Evolutionary conservation across 2,888 invertebrate species (phyloP), one percentile per base, ranked within the genome.

Genomic region (Actias luna): DNA sequence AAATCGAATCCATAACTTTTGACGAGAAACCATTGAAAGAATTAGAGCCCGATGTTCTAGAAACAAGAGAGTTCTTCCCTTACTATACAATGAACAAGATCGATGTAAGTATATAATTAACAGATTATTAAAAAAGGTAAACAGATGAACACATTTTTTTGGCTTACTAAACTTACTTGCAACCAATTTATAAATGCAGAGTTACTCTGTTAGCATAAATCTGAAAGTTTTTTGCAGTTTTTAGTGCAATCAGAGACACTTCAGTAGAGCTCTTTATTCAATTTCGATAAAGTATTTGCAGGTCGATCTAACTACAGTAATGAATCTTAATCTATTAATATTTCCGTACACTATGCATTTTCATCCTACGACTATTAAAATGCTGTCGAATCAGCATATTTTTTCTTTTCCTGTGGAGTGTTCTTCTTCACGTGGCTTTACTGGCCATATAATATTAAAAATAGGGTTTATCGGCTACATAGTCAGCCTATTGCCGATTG

Each of bases 41-140:
- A 52, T 61, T 71, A 27, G 66, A 70, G 10, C 67, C 75, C 27
- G 72, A 75, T 62, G 59, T 73, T 18, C 27, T 80, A 14, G 65
- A 71, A 59, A 67, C 62, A 0, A 67, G 65, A 58, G 63, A 71
- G 0, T 81, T 81, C 65, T 67, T 78, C n/a, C 77, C 81, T 0
- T 68, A 78, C 65, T 71, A 72, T 22, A 1, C 72, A 0, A 70
- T 69, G 16, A 74, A 75, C 16, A 60, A 66, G 27, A 33, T 76
- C 18, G 67, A 70, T 36, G 80, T 81, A 67, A 70, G 74, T 71
- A 57, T 57, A 33, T 58, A 12, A 31, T 33, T 33, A 57, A n/a
- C 0, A 18, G 16, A 14, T 18, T 33, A 33, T 33, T 33, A 33
- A 33, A 33, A 33, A 33, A 10, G 33, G 12, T 2, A 33, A 10